A percentile compares a stretch with the other conserved stretches of the same genome.
These are phyloP conservation scores for Phenacoccus solenopsis DNA, from an alignment of 1,140 invertebrate genomes.

Conservation along the genomic window DNA sequence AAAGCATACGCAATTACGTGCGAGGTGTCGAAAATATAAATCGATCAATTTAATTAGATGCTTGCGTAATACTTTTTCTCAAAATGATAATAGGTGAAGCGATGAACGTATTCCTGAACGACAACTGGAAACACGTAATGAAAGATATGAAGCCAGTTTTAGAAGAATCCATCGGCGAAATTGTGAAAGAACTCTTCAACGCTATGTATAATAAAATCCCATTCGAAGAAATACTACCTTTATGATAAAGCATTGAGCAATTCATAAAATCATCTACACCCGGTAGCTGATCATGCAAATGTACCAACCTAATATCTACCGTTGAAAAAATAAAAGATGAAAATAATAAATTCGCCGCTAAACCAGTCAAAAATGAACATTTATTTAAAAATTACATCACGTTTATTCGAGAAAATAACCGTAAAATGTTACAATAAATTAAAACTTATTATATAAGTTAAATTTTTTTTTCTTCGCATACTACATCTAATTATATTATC, in stretches of 20 bases:
- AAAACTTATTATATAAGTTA: not conserved
- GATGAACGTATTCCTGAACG: conserved; percentile 44
- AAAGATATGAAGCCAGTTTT: conserved; percentile 38
- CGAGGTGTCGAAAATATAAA: not conserved
- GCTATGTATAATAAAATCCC: conserved; percentile 37
- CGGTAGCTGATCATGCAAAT: no score
- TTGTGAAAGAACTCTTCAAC: conserved; percentile 43
- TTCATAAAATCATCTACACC: not conserved
- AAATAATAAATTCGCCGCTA: not conserved
- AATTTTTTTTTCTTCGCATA: not conserved
- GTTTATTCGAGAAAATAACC: not conserved
- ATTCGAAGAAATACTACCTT: conserved; percentile 32
- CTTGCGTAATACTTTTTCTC: not conserved
- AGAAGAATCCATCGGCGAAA: conserved; percentile 35
- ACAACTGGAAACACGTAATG: conserved; percentile 42
- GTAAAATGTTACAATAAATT: not conserved
- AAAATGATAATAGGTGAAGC: conserved; percentile 25
- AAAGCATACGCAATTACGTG: not conserved
- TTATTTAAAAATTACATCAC: not conserved
- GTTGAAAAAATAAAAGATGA: no score
- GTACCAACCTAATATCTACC: no score
- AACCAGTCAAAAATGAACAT: not conserved
- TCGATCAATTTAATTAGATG: not conserved
- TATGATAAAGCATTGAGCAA: not conserved
- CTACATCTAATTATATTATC: not conserved